Evolutionary conservation across 2,113 vertebrate genomes (phyloP).

Genomic region (human): GRCh38 chr21:21729501-21730000

Average conservation of each 20-base stretch:
- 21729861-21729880: rapidly evolving
- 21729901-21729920: background rate
- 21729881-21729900: rapidly evolving
- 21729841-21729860: background rate
- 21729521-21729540: background rate
- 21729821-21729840: background rate
- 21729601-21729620: no score
- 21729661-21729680: background rate
- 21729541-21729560: background rate
- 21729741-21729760: background rate
- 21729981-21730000: background rate
- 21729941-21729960: background rate
- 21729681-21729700: background rate
- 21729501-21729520: background rate
- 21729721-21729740: background rate
- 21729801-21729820: background rate
- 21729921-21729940: background rate
- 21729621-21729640: no score
- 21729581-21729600: no score
- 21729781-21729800: background rate
- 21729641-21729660: background rate
- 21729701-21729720: background rate
- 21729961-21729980: background rate
- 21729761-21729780: background rate
- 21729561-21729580: no score